phyloP scores from a whole-genome alignment of 2,113 vertebrate species.

The Rhea pennata region DNA sequence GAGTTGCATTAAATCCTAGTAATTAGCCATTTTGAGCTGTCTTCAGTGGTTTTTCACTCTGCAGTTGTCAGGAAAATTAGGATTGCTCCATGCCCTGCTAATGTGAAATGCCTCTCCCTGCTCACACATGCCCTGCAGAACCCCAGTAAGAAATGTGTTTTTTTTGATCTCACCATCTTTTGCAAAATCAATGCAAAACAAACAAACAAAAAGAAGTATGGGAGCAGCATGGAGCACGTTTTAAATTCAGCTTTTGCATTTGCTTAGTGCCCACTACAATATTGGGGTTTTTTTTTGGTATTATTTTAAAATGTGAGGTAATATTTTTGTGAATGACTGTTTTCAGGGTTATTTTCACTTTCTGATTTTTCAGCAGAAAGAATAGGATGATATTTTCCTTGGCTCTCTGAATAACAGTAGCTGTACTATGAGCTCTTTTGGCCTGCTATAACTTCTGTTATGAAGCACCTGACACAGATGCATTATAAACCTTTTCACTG shows the following conservation, averaged over 20 bases:
- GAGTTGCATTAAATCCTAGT: constrained; percentile 40
- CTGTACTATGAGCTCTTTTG: background rate
- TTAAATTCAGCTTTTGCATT: background rate
- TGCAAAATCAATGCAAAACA: background rate
- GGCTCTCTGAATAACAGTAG: background rate
- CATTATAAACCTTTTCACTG: constrained; percentile 2
- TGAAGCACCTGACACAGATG: background rate
- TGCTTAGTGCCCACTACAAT: background rate
- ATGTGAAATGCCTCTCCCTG: background rate
- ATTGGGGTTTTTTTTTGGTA: background rate
- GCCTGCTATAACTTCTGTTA: background rate
- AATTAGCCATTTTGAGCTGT: constrained; percentile 45
- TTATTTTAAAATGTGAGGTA: background rate
- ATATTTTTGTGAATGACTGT: background rate
- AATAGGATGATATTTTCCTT: background rate
- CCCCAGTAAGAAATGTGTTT: background rate
- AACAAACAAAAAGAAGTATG: background rate
- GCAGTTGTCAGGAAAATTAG: background rate
- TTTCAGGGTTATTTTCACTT: background rate
- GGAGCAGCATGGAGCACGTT: background rate
- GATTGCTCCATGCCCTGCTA: background rate
- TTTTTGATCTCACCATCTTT: background rate
- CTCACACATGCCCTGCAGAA: background rate
- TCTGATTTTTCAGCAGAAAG: background rate
- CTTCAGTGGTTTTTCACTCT: constrained; percentile 2